Base-by-base conservation (phyloP, 2,888 invertebrate species). In the Habroteleia sp. region DNA sequence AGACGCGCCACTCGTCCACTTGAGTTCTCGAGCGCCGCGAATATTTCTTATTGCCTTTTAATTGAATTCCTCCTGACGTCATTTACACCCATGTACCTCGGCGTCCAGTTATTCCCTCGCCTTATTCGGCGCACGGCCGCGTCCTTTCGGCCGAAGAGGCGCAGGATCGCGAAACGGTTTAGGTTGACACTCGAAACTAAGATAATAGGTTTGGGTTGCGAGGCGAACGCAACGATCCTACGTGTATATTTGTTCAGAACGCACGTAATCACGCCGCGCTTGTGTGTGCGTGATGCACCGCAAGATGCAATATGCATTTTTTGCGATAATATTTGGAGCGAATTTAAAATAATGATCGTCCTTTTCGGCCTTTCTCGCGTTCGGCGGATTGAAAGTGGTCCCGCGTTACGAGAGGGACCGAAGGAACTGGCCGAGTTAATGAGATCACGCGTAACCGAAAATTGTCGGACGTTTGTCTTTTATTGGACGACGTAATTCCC, bases 361-460 rank as follows among this genome's bases (percentile, higher is more conserved):
- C 73, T 76, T 76, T 77, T 74, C 71, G 74, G 77, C 68, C 73
- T 71, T 60, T 74, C 74, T 56, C 71, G 60, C 27, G 46, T 27
- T 52, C 42, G 29, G 29, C 23, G 41, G 42, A 37, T 37, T 39
- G 62, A 35, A 44, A 35, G 35, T 16, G 52, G 39, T 16, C 20
- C n/a, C 48, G 25, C 31, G 33, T 11, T 2, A 31, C 74, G 60
- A 66, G 68, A 72, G 75, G 46, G 58, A 75, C 71, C 74, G 69
- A 78, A 77, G 78, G 77, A 79, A 78, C 80, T 79, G 80, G 75
- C 77, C 35, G 79, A 85, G 85, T 87, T 87, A 87, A 87, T 87
- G 87, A 87, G 87, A 87, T 87, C 87, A 87, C 87, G 86, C 86
- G 85, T 87, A 87, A 85, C 84, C 87, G 84, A 87, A 87, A 87